Base-by-base conservation (phyloP, 2,888 invertebrate species). In the Drosophila rellima region DNA sequence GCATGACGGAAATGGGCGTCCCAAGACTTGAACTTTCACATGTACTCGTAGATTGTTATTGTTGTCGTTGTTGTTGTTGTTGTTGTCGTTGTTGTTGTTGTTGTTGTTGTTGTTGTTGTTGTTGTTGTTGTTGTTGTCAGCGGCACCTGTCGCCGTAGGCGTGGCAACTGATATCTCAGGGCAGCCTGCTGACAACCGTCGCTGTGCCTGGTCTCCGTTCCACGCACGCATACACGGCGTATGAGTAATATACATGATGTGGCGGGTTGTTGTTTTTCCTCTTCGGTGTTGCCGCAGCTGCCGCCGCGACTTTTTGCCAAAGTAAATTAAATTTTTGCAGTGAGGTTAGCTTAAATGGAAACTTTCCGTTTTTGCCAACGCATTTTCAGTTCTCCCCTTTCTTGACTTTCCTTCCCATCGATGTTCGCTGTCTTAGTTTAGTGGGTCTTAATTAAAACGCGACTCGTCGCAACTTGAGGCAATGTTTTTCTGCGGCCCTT, bases 291-390 rank as follows among this genome's bases (percentile, higher is more conserved):
- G 59, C 61, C 56, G 80, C 83, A 82, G 86, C 82, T 85, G 83
- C 74, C 61, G 78, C 78, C 74, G 66, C 87, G 88, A 88, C 89
- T 84, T 84, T 77, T 70, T 69, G 80, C 69, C 65, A 75, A 73
- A 77, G 78, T 84, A 84, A 85, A 85, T 89, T 85, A 77, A 85
- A 89, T 85, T 89, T 52, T 47, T 40, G 69, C 73, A 71, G 64
- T 56, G 81, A 86, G 78, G 82, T 86, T 86, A 80, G 83, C 75
- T 87, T 81, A 81, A 85, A 87, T 82, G 76, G 55, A 83, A 85
- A 85, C 71, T 89, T 89, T 87, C 45, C 74, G 59, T 67, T 69
- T 60, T 60, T 57, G 50, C 50, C 47, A 29, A 70, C 74, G 42
- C 67, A 52, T 56, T 75, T 77, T 61, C 64, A 71, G 64, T 29